Base-by-base conservation (phyloP, 2,888 invertebrate genomes). In the Tricholauxania praeusta region DNA sequence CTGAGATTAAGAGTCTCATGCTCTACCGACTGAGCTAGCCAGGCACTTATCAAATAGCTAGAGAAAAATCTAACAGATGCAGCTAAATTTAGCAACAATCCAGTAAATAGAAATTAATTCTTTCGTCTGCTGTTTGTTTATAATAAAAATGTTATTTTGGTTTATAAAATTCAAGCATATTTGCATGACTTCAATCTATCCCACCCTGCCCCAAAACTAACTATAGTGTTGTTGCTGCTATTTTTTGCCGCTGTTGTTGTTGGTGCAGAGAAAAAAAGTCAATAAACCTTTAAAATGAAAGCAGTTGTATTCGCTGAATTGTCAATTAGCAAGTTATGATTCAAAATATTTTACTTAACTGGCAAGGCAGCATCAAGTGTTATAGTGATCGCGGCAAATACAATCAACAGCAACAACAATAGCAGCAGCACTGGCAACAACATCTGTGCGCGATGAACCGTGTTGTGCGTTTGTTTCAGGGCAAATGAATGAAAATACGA, bases 1-100 rank as follows among this genome's bases (percentile, higher is more conserved):
- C 86, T 85, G 87, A 85, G 85, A 86, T 86, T 86, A 86, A 86
- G 86, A 86, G 87, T 86, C 86, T 85, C 86, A 84, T 86, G 86
- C 86, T 85, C 86, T 85, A 86, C 86, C 86, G 86, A 86, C 86
- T 86, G 86, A 86, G 86, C 86, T 86, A 86, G 86, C 85, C 85
- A 84, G 84, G 84, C 84, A 79, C 71, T 72, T 79, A 8, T 39
- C 6, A 10, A 1, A 39, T 10, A 10, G 10, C 39, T 1, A 10
- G 39, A 39, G 39, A 39, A 39, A 39, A 10, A 39, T 39, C 39
- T 10, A 2, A 39, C 7, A 39, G 39, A 7, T 10, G 39, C 5
- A 4, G 39, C 39, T 39, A 39, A 39, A 39, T 39, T 39, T 39
- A 39, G 39, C 39, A 10, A 10, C 10, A 39, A 39, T 10, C 7